Evolutionary conservation across 2,888 invertebrate genomes (phyloP).

Genomic region (Amphipyra berbera): DNA sequence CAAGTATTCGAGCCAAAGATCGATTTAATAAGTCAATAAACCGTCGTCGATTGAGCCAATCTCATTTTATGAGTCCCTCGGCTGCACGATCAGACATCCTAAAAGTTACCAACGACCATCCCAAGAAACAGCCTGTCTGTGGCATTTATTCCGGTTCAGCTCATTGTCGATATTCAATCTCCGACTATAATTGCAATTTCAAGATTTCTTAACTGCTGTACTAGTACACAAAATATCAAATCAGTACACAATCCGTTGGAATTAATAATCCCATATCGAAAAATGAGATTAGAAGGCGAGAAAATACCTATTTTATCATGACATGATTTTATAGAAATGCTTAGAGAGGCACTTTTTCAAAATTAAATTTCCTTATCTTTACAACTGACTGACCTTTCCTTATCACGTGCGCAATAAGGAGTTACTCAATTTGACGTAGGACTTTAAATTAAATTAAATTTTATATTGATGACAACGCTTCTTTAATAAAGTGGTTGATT

Average conservation of each 20-base stretch:
- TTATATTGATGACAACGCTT: conserved; percentile 34
- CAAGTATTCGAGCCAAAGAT: conserved; percentile 78
- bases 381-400: conserved; percentile 61
- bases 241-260: neutral
- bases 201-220: conserved; percentile 8
- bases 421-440: conserved; percentile 46
- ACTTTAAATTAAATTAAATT: conserved; percentile 52
- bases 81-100: conserved; percentile 77
- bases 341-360: conserved; percentile 65
- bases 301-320: conserved; percentile 59
- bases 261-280: conserved; percentile 39
- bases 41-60: conserved; percentile 84
- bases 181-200: conserved; percentile 51
- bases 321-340: conserved; percentile 64
- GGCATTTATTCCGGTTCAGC: conserved; percentile 64
- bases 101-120: conserved; percentile 74
- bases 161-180: conserved; percentile 63
- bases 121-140: conserved; percentile 66
- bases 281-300: conserved; percentile 47
- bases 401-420: conserved; percentile 53
- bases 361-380: conserved; percentile 73
- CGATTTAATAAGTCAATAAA: conserved; percentile 88
- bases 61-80: conserved; percentile 85
- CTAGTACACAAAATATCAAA: conserved; percentile 17
- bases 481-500: conserved; percentile 10